Base-by-base conservation (phyloP, 2,888 invertebrate species). In the Anodontia alba region DNA sequence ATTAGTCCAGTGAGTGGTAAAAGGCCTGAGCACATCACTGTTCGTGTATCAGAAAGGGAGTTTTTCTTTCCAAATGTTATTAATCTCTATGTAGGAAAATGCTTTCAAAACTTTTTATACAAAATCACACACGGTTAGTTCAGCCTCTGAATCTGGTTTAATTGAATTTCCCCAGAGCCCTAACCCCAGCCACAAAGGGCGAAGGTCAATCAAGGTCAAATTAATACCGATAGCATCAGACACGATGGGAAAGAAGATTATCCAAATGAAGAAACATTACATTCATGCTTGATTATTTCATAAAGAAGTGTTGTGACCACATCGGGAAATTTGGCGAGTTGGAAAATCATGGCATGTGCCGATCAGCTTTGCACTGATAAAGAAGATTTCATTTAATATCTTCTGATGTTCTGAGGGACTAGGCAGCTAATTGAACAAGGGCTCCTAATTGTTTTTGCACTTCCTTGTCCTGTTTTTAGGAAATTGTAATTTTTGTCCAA, bases 241-340 rank as follows among this genome's bases (percentile, higher is more conserved):
- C 26, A 54, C n/a, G 54, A 54, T 54, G 54, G 26, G 54, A 54
- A 73, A 71, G 43, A 67, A 78, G 78, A 78, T 80, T 68, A 82
- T 76, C 82, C 85, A 80, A 82, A 85, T 82, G 82, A 80, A 82
- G 82, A 80, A 78, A 78, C 72, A 82, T 82, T 76, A 73, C 80
- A 68, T 51, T 77, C 78, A 75, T 69, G 76, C 78, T 43, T 49
- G 73, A 85, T 54, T 26, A 54, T 54, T 54, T 54, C 15, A 26
- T 54, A 54, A n/a, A 54, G 54, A 54, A 2, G 26, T 54, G 54
- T 54, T 20, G 26, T 8, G n/a, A n/a, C 54, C 31, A 31, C 31
- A 33, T 33, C 3, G 15, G 62, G 33, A 31, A 33, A 17, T 33
- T 62, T 33, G 62, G 33, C 20, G 29, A 62, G 5, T 33, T 33